Base-by-base conservation (phyloP, 2,888 invertebrate species). In the Cordilura impudica region DNA sequence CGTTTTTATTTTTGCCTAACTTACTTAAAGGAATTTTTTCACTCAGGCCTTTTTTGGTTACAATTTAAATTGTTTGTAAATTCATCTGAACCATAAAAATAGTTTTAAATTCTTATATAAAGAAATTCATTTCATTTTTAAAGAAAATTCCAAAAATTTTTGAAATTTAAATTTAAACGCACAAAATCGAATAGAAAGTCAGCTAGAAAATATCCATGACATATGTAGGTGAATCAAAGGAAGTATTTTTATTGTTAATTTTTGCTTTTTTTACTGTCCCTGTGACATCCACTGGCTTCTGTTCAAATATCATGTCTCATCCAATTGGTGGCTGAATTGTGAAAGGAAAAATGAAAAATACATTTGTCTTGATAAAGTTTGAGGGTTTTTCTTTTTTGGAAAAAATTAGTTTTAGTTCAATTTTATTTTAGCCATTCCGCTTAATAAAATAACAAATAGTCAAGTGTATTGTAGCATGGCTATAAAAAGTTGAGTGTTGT, bases 371-470 rank as follows among this genome's bases (percentile, higher is more conserved):
- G n/a, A n/a, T n/a, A n/a, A n/a, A n/a, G n/a, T n/a, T n/a, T n/a
- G n/a, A n/a, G n/a, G n/a, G n/a, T n/a, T n/a, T n/a, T n/a, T n/a
- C n/a, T n/a, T n/a, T n/a, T n/a, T n/a, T n/a, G n/a, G n/a, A n/a
- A n/a, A n/a, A n/a, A n/a, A n/a, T n/a, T n/a, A n/a, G n/a, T 10
- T 26, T 21, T 6, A 23, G 21, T 51, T 51, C 4, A 19, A 21
- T 19, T 53, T 23, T 53, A 14, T 23, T 53, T 53, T 21, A 23
- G 19, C 14, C 6, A n/a, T 51, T 51, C 26, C 21, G 23, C n/a
- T 51, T 23, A n/a, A 49, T 23, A 51, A 12, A 23, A 56, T 49
- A 60, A 43, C 43, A 54, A 63, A 35, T 71, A 23, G 26, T 43
- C 21, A 49, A 53, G 35, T 23, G 39, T 29, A 26, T 58, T 60